Conservation (phyloP, 2,888 invertebrate species). For the Aelia acuminata region DNA sequence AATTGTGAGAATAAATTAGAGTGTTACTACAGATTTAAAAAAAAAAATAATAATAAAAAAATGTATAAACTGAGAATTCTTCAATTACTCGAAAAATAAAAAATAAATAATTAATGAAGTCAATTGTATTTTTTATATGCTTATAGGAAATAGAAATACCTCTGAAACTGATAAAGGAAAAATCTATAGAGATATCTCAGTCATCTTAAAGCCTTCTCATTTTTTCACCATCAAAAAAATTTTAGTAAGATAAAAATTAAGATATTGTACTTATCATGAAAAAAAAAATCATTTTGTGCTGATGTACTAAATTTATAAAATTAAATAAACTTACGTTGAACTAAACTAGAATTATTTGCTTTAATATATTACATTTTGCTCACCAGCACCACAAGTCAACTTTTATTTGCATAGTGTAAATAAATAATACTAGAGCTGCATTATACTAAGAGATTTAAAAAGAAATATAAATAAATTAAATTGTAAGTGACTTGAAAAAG, state of each 20-base stretch:
- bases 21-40: no score
- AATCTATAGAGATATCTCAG: background rate
- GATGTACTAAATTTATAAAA: background rate
- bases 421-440: background rate
- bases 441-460: background rate
- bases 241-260: no score
- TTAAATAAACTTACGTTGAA: background rate
- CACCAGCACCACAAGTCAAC: background rate
- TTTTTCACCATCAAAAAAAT: background rate
- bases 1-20: no score
- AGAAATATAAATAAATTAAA: background rate
- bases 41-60: background rate
- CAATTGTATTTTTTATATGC: background rate
- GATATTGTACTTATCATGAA: no score
- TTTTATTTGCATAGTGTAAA: background rate
- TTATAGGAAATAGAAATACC: background rate
- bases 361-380: background rate
- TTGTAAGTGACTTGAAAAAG: background rate
- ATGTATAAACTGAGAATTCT: background rate
- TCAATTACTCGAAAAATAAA: background rate
- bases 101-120: background rate
- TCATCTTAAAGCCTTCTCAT: background rate
- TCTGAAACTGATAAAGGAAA: no score
- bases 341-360: background rate
- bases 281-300: background rate